phyloP scores from a whole-genome alignment of 2,113 vertebrate species.

The Cromileptes altivelis region DNA sequence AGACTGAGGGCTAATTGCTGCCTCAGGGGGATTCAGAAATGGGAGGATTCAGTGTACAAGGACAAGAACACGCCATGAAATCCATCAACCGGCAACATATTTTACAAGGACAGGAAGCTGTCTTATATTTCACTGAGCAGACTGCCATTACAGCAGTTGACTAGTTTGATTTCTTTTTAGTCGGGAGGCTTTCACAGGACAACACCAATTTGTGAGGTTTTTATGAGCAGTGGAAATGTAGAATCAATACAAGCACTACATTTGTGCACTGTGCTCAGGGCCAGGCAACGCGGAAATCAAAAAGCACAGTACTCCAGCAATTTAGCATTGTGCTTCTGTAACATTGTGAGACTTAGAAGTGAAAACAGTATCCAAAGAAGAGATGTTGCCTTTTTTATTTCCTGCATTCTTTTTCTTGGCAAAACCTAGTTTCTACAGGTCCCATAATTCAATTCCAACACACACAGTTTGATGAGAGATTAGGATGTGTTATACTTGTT shows the following conservation, averaged over 20 bases:
- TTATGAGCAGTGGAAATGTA: slow-evolving; percentile 22
- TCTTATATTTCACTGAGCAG: slow-evolving; percentile 23
- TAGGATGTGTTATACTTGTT: no score
- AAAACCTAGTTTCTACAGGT: no score
- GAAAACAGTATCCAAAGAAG: background rate
- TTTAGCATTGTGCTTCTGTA: background rate
- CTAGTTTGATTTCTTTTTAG: slow-evolving; percentile 10
- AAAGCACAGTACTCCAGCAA: background rate
- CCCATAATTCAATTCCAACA: no score
- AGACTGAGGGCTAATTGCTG: slow-evolving; percentile 70
- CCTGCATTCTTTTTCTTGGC: no score
- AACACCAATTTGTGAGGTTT: background rate
- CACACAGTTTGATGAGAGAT: background rate
- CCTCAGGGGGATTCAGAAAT: slow-evolving; percentile 61
- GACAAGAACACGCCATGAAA: slow-evolving; percentile 55
- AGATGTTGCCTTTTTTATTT: no score
- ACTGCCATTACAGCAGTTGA: background rate
- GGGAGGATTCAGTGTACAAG: slow-evolving; percentile 60
- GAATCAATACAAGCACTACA: slow-evolving; percentile 1
- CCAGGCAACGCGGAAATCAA: background rate
- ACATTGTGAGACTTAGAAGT: background rate
- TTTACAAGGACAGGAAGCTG: slow-evolving; percentile 35
- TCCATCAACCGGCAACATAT: slow-evolving; percentile 39
- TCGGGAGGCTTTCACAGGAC: background rate
- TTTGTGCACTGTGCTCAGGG: background rate